Percentiles rank a stretch among this genome's conserved stretches.
Evolutionary conservation across 2,888 invertebrate species (phyloP).

Genomic region (Physocephala rufipes): DNA sequence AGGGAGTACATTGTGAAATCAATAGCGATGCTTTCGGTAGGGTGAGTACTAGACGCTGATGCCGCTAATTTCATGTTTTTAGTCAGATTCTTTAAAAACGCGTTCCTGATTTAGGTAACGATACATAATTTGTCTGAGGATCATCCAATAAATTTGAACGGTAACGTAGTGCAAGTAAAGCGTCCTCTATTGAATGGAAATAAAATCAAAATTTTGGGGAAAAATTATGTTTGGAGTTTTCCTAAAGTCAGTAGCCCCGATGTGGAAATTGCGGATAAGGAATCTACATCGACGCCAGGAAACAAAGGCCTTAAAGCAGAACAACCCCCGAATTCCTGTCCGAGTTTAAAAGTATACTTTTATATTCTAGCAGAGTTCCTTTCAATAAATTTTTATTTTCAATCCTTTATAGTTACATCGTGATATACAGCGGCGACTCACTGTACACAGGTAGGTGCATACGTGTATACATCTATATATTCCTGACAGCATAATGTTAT

Average conservation of each 20-base stretch:
- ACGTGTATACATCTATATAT: too few species aligned
- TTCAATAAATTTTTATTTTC: background rate
- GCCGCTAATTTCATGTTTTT: constrained; percentile 5
- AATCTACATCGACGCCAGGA: constrained; percentile 45
- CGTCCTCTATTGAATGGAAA: constrained; percentile 56
- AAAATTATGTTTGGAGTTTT: constrained; percentile 58
- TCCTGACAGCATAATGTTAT: too few species aligned
- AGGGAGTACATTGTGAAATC: constrained; percentile 60
- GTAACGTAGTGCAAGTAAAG: constrained; percentile 49
- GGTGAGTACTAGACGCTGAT: constrained; percentile 51
- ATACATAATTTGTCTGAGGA: constrained; percentile 56
- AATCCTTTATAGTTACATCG: constrained; percentile 43
- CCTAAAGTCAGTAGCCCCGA: constrained; percentile 39
- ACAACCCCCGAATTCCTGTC: constrained; percentile 59
- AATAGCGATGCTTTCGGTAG: constrained; percentile 62
- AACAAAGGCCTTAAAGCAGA: constrained; percentile 45
- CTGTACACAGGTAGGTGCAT: constrained; percentile 60
- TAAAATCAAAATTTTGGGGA: constrained; percentile 56
- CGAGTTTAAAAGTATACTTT: constrained; percentile 52
- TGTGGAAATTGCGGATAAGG: constrained; percentile 36
- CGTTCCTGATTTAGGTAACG: constrained; percentile 51
- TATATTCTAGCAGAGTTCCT: background rate
- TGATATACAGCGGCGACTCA: constrained; percentile 52
- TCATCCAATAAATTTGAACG: constrained; percentile 56
- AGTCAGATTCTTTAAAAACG: constrained; percentile 6